phyloP scores from a whole-genome alignment of 2,113 vertebrate species.

The Lepus europaeus region DNA sequence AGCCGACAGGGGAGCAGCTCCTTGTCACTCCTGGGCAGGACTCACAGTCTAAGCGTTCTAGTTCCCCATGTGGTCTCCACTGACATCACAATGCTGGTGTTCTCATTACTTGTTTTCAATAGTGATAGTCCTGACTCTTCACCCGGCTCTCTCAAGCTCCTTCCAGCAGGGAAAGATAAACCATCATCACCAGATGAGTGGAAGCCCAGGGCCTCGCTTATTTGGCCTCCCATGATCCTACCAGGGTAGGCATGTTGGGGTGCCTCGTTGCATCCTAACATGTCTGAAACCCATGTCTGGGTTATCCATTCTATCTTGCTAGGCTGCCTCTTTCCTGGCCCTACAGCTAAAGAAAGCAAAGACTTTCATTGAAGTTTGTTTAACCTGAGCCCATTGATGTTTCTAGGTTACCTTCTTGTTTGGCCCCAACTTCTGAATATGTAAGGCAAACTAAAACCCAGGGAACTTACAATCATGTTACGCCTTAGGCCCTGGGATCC shows the following conservation, averaged over 20 bases:
- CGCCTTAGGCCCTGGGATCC: not conserved
- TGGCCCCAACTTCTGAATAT: not conserved
- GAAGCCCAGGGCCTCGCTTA: not conserved
- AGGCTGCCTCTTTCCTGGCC: no score
- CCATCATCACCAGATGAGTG: not conserved
- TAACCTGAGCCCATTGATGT: not conserved
- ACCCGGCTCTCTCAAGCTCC: not conserved
- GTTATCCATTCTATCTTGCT: not conserved
- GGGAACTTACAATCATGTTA: not conserved
- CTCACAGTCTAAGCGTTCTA: no score
- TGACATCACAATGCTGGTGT: not conserved
- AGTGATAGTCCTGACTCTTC: not conserved
- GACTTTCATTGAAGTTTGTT: not conserved
- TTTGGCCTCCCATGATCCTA: not conserved
- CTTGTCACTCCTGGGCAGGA: no score
- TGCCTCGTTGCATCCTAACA: not conserved
- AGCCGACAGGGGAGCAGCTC: no score
- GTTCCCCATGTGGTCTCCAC: not conserved
- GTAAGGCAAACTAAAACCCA: not conserved
- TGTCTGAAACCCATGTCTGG: not conserved
- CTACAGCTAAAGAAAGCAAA: not conserved
- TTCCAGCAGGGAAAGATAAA: not conserved
- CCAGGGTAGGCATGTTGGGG: not conserved
- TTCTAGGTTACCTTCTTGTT: not conserved
- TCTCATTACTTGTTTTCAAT: not conserved